Conservation (phyloP, 2,797 vertebrate species). For the Siniperca obscura region DNA sequence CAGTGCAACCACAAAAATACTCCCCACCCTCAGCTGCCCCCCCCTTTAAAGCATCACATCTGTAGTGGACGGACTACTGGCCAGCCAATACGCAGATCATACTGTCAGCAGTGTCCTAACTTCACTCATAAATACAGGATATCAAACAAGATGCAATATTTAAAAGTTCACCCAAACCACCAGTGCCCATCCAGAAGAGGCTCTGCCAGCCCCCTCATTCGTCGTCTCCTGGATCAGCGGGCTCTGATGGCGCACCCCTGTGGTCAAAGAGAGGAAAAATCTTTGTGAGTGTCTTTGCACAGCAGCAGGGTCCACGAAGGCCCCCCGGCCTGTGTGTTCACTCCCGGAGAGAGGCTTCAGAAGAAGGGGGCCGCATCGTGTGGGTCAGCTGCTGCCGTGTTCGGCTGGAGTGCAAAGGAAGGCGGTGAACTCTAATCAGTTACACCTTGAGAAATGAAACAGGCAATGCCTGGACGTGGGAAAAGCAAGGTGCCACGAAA, state of each 20-base stretch:
- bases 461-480: too few species aligned
- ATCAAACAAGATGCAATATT: slow-evolving; percentile 13
- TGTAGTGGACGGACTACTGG: not conserved
- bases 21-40: slow-evolving; percentile 25
- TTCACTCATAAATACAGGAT: slow-evolving; percentile 35
- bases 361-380: not conserved
- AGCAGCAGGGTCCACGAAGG: not conserved
- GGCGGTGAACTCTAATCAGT: too few species aligned
- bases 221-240: slow-evolving; percentile 50
- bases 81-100: not conserved
- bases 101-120: not conserved
- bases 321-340: not conserved
- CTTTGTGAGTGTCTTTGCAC: not conserved
- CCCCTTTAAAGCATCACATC: slow-evolving; percentile 9
- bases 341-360: not conserved
- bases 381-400: not conserved
- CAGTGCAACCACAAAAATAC: not conserved
- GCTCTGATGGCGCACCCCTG: slow-evolving; percentile 73
- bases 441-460: too few species aligned
- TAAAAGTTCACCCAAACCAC: slow-evolving; percentile 44
- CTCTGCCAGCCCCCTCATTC: slow-evolving; percentile 48
- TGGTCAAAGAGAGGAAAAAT: slow-evolving; percentile 57
- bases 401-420: not conserved
- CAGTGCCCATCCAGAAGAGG: slow-evolving; percentile 8
- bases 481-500: not conserved